These are phyloP conservation scores for Peromyscus attwateri DNA, from an alignment of 2,797 vertebrate genomes.

Conservation along the genomic window DNA sequence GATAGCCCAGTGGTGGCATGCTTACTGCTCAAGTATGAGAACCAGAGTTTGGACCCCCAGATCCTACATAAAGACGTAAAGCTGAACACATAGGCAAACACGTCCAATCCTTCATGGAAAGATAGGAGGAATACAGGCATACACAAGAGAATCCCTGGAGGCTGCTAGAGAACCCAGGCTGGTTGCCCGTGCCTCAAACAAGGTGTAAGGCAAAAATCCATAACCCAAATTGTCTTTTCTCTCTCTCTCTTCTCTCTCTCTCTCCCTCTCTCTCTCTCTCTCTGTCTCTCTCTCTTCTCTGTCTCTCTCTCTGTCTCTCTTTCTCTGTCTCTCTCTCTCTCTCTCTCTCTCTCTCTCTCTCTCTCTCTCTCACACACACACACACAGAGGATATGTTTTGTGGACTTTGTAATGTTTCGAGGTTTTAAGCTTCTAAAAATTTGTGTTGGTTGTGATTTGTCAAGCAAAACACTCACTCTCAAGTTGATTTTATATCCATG, in stretches of 20 bases:
- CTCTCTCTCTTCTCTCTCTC: too few relatives aligned
- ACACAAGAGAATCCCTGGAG: too few relatives aligned
- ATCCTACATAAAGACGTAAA: background rate
- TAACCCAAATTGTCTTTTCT: too few relatives aligned
- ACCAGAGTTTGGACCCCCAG: background rate
- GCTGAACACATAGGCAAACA: background rate
- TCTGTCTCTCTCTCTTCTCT: too few relatives aligned
- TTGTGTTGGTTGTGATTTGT: background rate
- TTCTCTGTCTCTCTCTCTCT: too few relatives aligned
- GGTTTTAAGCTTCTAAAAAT: conserved; percentile 26
- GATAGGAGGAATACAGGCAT: background rate
- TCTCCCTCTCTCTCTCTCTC: too few relatives aligned
- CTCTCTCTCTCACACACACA: background rate
- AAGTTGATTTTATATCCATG: background rate
- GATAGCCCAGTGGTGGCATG: background rate
- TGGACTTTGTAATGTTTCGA: background rate
- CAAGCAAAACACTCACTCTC: background rate
- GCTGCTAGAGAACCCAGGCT: background rate
- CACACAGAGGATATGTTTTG: background rate
- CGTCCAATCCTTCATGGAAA: background rate
- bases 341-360: too few relatives aligned
- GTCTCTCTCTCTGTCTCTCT: too few relatives aligned
- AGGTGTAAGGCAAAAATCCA: background rate
- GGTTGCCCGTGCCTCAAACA: background rate
- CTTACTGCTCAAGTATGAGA: background rate